Percentiles rank a stretch among this genome's conserved stretches.
Evolutionary conservation across 2,113 vertebrate species (phyloP).

Genomic region (Brienomyrus longianalis): DNA sequence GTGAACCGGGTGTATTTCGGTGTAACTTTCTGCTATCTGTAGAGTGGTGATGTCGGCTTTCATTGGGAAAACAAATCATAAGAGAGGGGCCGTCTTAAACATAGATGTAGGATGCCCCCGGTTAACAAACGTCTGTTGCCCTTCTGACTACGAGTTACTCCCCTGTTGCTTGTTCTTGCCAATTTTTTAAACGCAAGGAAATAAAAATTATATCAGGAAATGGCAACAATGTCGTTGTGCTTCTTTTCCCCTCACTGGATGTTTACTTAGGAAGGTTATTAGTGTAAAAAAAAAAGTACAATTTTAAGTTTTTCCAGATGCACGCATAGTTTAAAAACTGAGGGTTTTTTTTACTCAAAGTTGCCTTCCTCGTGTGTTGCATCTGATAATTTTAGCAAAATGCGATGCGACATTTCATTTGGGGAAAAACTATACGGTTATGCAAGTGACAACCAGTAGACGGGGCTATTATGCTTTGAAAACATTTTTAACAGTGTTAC

Average conservation of each 20-base stretch:
- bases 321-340: neutral
- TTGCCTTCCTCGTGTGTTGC: neutral
- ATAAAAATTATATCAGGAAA: conserved; percentile 27
- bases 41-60: neutral
- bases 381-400: neutral
- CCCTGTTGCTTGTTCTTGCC: conserved; percentile 85
- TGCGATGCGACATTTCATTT: neutral
- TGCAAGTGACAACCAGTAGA: neutral
- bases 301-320: neutral
- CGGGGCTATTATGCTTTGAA: neutral
- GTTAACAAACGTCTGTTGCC: conserved; percentile 67
- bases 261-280: neutral
- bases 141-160: conserved; percentile 77
- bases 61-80: conserved; percentile 60
- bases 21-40: conserved; percentile 58
- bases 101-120: conserved; percentile 77
- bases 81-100: conserved; percentile 62
- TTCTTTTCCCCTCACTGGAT: neutral
- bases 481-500: neutral
- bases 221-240: neutral
- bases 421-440: neutral
- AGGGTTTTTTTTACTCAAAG: neutral
- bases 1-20: conserved; percentile 65
- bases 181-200: conserved; percentile 56
- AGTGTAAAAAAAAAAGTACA: neutral